Conservation (phyloP, 1,140 invertebrate species). For the Hyles vespertilio region DNA sequence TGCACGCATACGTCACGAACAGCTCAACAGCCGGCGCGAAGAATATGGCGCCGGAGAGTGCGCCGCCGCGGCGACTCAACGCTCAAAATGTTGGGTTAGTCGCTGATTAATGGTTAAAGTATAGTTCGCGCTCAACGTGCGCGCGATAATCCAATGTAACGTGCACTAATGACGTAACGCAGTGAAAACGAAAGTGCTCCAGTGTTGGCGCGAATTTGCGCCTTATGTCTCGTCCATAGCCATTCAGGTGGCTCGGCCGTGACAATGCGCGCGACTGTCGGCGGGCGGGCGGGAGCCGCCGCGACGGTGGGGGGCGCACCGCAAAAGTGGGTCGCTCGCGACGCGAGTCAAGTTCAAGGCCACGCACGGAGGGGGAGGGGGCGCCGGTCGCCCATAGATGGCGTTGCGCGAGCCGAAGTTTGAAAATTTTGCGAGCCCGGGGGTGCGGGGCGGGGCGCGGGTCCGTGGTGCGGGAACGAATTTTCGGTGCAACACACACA, state of each 20-base stretch:
- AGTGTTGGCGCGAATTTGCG: conserved; percentile 44
- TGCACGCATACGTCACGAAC: too few relatives aligned
- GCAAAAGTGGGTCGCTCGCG: conserved; percentile 64
- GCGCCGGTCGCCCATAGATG: conserved; percentile 62
- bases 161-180: conserved; percentile 41
- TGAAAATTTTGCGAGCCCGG: conserved; percentile 60
- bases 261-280: conserved; percentile 45
- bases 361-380: conserved; percentile 44
- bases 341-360: conserved; percentile 71
- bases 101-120: too few relatives aligned
- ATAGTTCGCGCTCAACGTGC: conserved; percentile 15
- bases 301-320: conserved; percentile 26
- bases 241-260: conserved; percentile 60
- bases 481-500: conserved; percentile 69
- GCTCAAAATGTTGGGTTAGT: too few relatives aligned
- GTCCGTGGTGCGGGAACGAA: conserved; percentile 56
- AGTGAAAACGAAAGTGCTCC: conserved; percentile 59
- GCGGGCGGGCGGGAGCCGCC: conserved; percentile 28
- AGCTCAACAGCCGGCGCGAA: too few relatives aligned
- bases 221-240: conserved; percentile 49
- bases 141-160: conserved; percentile 46
- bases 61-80: too few relatives aligned
- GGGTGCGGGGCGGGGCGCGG: conserved; percentile 41
- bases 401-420: conserved; percentile 60
- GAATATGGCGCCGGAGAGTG: too few relatives aligned